Evolutionary conservation across 2,113 vertebrate species (phyloP).

Genomic region (Leptodactylus fuscus): DNA sequence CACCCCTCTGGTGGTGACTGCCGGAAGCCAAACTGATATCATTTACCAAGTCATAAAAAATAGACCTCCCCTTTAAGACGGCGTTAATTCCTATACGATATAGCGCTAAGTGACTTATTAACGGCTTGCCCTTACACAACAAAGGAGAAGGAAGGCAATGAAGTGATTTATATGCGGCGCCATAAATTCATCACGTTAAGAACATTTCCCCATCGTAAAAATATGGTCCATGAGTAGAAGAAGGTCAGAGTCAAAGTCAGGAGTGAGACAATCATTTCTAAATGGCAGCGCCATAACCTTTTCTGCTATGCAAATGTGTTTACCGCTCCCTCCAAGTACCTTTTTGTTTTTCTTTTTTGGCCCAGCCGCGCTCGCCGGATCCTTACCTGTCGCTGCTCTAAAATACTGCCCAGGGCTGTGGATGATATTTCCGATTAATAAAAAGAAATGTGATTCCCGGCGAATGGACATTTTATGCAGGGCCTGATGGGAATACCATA

Average conservation of each 20-base stretch:
- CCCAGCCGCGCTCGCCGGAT: not conserved
- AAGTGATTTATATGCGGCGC: conserved; percentile 15
- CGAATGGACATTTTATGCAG: conserved; percentile 29
- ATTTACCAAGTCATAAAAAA: not conserved
- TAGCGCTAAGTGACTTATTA: not conserved
- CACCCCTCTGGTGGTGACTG: not conserved
- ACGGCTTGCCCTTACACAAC: conserved; percentile 25
- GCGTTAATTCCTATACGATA: not conserved
- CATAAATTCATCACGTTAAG: conserved; percentile 8
- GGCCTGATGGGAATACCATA: conserved; percentile 11
- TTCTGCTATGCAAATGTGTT: not conserved
- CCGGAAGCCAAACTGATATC: not conserved
- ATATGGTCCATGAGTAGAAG: conserved; percentile 14
- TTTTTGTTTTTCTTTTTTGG: not conserved
- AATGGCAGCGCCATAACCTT: not conserved
- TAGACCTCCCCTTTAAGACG: not conserved
- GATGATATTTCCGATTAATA: conserved; percentile 31
- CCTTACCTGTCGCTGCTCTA: not conserved
- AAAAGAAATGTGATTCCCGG: conserved; percentile 11
- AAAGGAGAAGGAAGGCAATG: conserved; percentile 8
- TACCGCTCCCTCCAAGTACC: not conserved
- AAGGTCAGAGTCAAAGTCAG: conserved; percentile 38
- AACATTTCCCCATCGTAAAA: conserved; percentile 25
- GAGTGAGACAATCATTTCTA: not conserved
- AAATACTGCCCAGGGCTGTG: not conserved